Percentiles rank a stretch among this genome's conserved stretches.
These are phyloP conservation scores for Stenurella melanura DNA, from an alignment of 2,888 invertebrate genomes.

Conservation along the genomic window DNA sequence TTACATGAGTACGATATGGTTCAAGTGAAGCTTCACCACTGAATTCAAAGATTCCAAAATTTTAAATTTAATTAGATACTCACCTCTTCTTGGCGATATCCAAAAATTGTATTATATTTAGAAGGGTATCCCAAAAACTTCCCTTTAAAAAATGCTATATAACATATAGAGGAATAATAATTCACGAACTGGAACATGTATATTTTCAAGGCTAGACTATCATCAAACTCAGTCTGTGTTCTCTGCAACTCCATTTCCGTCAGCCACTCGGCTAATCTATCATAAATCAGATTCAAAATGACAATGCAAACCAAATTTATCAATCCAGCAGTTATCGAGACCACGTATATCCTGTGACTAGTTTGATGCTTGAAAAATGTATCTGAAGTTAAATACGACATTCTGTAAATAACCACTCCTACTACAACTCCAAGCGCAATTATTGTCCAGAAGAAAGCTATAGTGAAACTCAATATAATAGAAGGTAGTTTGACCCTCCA, in stretches of 20 bases:
- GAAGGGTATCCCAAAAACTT: conserved; percentile 88
- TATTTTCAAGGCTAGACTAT: conserved; percentile 89
- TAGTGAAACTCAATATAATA: conserved; percentile 81
- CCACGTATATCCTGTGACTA: conserved; percentile 79
- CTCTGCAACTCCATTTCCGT: conserved; percentile 85
- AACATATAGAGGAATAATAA: conserved; percentile 91
- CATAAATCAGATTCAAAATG: conserved; percentile 83
- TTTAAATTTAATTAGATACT: conserved; percentile 44
- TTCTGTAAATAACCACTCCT: conserved; percentile 85
- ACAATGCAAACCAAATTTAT: conserved; percentile 87
- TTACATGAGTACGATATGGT: too few species aligned
- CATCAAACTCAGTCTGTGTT: conserved; percentile 91
- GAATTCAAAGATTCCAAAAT: too few species aligned
- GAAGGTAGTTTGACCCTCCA: conserved; percentile 85
- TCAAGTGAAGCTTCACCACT: too few species aligned
- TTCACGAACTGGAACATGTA: conserved; percentile 93
- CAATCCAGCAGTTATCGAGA: conserved; percentile 84
- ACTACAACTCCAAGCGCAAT: conserved; percentile 84
- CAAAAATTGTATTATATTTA: conserved; percentile 83
- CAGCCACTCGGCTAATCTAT: conserved; percentile 79
- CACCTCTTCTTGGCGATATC: conserved; percentile 83
- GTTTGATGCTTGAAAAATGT: conserved; percentile 74
- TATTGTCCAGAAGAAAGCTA: conserved; percentile 77
- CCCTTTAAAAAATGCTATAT: conserved; percentile 86
- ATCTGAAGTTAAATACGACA: conserved; percentile 79